These are phyloP conservation scores for Pluvianellus socialis DNA, from an alignment of 2,113 vertebrate genomes.

Conservation along the genomic window DNA sequence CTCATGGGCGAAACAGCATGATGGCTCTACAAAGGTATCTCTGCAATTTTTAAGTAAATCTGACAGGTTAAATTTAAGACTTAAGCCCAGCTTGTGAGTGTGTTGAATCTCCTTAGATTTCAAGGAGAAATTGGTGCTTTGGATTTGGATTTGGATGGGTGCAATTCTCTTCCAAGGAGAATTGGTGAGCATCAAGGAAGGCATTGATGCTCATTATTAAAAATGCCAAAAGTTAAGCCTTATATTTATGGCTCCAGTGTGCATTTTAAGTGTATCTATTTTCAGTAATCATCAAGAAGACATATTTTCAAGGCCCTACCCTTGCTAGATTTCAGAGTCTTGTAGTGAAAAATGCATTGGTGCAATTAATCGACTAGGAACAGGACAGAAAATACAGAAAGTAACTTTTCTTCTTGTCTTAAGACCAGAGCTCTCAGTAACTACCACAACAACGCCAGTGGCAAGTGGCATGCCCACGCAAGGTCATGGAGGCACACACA, in stretches of 20 bases:
- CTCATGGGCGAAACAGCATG: neutral
- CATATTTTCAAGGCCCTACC: neutral
- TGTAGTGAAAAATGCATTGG: neutral
- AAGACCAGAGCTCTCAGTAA: neutral
- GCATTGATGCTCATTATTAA: neutral
- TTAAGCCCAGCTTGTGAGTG: neutral
- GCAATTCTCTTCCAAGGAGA: too few species aligned
- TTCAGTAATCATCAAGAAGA: neutral
- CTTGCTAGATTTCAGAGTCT: neutral
- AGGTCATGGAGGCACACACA: neutral
- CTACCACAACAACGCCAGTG: neutral
- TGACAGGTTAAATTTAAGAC: neutral
- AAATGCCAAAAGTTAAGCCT: neutral
- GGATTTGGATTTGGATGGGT: too few species aligned
- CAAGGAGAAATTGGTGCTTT: too few species aligned
- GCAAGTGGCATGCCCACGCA: neutral
- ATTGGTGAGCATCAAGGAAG: too few species aligned
- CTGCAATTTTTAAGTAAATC: neutral
- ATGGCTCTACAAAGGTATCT: neutral
- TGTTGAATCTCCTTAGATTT: too few species aligned
- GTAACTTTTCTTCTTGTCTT: neutral
- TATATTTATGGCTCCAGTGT: neutral
- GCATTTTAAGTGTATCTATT: neutral
- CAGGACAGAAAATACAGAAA: neutral
- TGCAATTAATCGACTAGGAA: neutral